phyloP scores from a whole-genome alignment of 2,113 vertebrate species.

The Dipodomys stephensi region DNA sequence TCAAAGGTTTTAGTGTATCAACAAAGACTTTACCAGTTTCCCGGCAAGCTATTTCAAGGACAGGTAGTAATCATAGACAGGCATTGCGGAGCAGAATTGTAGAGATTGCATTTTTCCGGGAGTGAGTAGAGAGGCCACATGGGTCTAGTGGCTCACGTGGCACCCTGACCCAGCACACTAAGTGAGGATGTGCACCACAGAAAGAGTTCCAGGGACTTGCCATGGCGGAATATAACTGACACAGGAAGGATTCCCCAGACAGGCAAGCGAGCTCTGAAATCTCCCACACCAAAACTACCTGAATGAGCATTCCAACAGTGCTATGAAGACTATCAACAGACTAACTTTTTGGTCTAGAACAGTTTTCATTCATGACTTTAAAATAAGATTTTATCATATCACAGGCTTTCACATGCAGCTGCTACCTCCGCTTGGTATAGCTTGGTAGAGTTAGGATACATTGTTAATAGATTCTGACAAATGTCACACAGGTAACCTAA shows the following conservation, averaged over 20 bases:
- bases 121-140: constrained; percentile 72
- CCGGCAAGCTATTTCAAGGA: constrained; percentile 43
- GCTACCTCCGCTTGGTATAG: constrained; percentile 35
- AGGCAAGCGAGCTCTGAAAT: background rate
- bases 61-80: background rate
- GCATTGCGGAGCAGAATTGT: constrained; percentile 60
- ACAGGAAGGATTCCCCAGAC: constrained; percentile 1
- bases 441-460: background rate
- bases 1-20: constrained; percentile 33
- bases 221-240: background rate
- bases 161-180: constrained; percentile 56
- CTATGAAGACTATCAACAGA: background rate
- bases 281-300: background rate
- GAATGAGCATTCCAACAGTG: background rate
- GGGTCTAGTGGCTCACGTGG: constrained; percentile 61
- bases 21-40: constrained; percentile 42
- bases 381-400: constrained; percentile 5
- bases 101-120: constrained; percentile 57
- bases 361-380: constrained; percentile 37
- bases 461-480: background rate
- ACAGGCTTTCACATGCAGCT: constrained; percentile 47
- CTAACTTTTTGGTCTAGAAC: constrained; percentile 50
- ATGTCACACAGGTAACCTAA: background rate
- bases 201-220: background rate
- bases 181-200: background rate